These are phyloP conservation scores for Hippocampus comes DNA, from an alignment of 2,113 vertebrate genomes.

Conservation along the genomic window DNA sequence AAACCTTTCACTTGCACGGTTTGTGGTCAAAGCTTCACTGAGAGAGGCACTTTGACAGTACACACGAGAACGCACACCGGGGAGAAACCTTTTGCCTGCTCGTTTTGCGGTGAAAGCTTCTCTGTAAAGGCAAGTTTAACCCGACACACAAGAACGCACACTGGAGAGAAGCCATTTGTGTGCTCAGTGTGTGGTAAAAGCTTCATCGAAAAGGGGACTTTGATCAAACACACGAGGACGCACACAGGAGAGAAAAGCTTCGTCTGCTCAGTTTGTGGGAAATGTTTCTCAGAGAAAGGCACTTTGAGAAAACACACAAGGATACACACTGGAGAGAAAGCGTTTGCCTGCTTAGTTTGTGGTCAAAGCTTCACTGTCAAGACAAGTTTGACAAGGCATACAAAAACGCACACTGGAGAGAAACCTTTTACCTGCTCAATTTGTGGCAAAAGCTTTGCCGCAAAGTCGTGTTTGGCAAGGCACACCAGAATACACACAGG, in stretches of 20 bases:
- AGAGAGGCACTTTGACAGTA: not conserved
- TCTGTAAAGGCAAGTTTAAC: constrained; percentile 1
- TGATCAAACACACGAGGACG: not conserved
- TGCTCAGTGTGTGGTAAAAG: not conserved
- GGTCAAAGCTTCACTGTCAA: not conserved
- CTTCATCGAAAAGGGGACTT: not conserved
- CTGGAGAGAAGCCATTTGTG: not conserved
- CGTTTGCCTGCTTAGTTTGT: not conserved
- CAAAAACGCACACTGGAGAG: not conserved
- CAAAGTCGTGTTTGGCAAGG: not conserved
- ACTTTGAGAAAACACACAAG: not conserved
- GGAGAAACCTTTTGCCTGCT: not conserved
- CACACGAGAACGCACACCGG: not conserved
- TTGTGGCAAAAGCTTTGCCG: not conserved
- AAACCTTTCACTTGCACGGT: not conserved
- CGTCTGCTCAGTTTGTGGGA: not conserved
- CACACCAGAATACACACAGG: not conserved
- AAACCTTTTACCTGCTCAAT: not conserved
- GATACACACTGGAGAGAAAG: not conserved
- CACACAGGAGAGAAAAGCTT: not conserved
- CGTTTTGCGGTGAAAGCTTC: not conserved
- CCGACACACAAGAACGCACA: not conserved
- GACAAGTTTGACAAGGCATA: not conserved
- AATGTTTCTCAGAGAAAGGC: not conserved
- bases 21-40: not conserved